Evolutionary conservation across 2,797 vertebrate species (phyloP).

Genomic region (Hydrolagus colliei): DNA sequence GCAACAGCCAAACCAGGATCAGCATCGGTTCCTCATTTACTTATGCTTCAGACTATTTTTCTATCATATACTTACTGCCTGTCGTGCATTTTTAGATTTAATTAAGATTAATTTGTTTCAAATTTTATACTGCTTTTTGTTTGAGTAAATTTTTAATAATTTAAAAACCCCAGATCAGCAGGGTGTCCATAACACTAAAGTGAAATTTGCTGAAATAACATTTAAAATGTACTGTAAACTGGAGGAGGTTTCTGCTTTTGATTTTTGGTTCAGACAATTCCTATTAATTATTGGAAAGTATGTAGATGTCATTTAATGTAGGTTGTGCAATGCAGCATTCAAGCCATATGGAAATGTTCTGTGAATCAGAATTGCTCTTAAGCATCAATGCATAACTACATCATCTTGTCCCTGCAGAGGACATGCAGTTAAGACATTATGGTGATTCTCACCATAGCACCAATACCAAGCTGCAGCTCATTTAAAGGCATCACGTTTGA

Average conservation of each 20-base stretch:
- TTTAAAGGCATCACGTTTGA: constrained; percentile 5
- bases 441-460: background rate
- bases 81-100: background rate
- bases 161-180: constrained; percentile 9
- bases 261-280: constrained; percentile 6
- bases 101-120: constrained; percentile 13
- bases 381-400: background rate
- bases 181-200: constrained; percentile 10
- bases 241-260: background rate
- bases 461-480: background rate
- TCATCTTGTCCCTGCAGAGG: background rate
- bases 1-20: constrained; percentile 11
- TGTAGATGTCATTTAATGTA: constrained; percentile 19
- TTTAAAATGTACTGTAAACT: constrained; percentile 27
- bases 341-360: constrained; percentile 4
- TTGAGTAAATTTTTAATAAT: constrained; percentile 23
- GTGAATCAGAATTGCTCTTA: constrained; percentile 7
- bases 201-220: constrained; percentile 10
- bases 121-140: background rate
- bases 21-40: constrained; percentile 17
- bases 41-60: background rate
- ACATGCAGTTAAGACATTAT: background rate
- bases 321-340: background rate
- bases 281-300: constrained; percentile 7
- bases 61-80: background rate